phyloP scores from a whole-genome alignment of 2,888 invertebrate species.

The Coenonympha arcania region DNA sequence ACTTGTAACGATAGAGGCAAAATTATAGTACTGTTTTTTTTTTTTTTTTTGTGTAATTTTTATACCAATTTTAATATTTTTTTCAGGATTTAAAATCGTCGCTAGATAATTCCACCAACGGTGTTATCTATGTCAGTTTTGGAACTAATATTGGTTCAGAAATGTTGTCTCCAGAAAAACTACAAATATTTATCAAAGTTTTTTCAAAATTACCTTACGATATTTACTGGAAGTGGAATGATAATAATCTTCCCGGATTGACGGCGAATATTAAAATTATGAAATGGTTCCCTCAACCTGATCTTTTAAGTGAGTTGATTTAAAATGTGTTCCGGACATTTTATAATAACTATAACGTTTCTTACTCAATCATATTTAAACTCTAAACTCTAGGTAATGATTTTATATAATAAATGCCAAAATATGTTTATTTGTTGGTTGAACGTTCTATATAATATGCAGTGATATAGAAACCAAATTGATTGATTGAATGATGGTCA shows the following conservation, averaged over 20 bases:
- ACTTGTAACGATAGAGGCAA: background rate
- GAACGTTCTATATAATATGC: too few relatives aligned
- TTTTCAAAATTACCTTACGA: constrained; percentile 45
- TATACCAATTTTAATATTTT: constrained; percentile 9
- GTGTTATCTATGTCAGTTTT: constrained; percentile 49
- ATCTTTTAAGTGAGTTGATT: constrained; percentile 38
- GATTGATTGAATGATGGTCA: too few relatives aligned
- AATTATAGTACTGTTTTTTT: background rate
- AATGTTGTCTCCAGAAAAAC: constrained; percentile 27
- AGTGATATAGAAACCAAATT: too few relatives aligned
- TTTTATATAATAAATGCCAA: too few relatives aligned
- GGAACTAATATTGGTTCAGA: constrained; percentile 42
- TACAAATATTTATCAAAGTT: constrained; percentile 36
- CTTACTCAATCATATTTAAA: too few relatives aligned
- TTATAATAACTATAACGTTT: too few relatives aligned
- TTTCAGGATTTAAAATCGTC: constrained; percentile 43
- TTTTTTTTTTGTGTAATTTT: background rate
- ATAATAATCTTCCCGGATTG: constrained; percentile 37
- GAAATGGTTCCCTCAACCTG: constrained; percentile 50
- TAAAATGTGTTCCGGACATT: background rate
- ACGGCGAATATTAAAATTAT: constrained; percentile 42
- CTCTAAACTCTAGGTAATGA: too few relatives aligned
- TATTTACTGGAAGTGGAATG: constrained; percentile 50
- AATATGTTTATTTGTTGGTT: too few relatives aligned
- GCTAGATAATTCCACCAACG: constrained; percentile 41